Base-by-base conservation (phyloP, 2,113 vertebrate genomes). In the Scolopax mira region DNA sequence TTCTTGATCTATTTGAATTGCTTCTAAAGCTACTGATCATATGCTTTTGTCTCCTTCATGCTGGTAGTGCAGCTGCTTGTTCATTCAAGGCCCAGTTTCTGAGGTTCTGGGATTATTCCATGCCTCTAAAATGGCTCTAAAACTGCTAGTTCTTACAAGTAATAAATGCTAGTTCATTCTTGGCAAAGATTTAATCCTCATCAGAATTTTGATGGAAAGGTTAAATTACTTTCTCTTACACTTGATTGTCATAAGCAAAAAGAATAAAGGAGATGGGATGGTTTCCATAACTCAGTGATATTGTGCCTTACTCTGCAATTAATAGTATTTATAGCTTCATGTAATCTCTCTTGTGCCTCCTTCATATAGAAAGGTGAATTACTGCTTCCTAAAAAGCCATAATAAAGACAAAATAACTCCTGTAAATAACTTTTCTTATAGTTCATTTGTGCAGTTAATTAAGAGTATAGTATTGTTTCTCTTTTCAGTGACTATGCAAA, bases 21-120 rank as follows among this genome's bases (percentile, higher is more conserved):
- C 64, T 95, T 87, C 84, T 94, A 49, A 95, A 95, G 92, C 80
- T 94, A 92, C 84, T 88, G 73, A 96, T 94, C 65, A 19, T 31
- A 30, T 3, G 22, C 73, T 94, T 97, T 94, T 58, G 60, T 75
- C 23, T 58, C 39, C 58, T 80, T 55, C 79, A 8, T 61, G 67
- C 57, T 95, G 75, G 79, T 73, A 71, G 55, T 85, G 77, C 65
- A 94, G 81, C 64, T 90, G 69, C 60, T 82, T 66, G 4, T 14
- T 81, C 66, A 84, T 94, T 95, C 28, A 31, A 64, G 37, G 49
- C 30, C 16, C 52, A 24, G 0, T 30, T 88, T 93, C 60, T 85
- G 72, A 89, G 78, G 42, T 65, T 91, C 54, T 92, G 75, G 71
- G 79, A 54, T 79, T 75, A 55, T 85, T 91, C 55, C 39, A 3